Base-by-base conservation (phyloP, 2,113 vertebrate genomes). In the Blennius ocellaris region DNA sequence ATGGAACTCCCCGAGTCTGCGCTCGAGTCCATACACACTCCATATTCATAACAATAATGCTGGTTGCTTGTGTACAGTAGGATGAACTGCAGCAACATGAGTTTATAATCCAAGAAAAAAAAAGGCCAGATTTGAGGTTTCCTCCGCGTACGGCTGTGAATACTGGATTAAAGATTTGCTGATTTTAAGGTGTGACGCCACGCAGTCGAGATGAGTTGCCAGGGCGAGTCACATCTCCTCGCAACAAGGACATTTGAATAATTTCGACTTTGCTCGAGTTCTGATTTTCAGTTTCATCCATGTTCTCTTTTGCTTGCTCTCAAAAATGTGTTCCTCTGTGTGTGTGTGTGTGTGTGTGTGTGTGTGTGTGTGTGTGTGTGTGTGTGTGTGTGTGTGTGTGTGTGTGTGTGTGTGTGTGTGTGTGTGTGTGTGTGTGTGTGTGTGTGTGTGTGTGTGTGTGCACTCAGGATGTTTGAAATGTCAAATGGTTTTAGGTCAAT, bases 81-180 rank as follows among this genome's bases (percentile, higher is more conserved):
- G 37, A 48, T 15, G 5, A 17, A n/a, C 8, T 12, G 37, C 41
- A 47, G 60, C 5, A 11, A 45, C 30, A 21, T 0, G 3, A 59
- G 53, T 64, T 15, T 17, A 48, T 56, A 62, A 53, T 3, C 6
- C 47, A 8, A n/a, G 43, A 56, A 62, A 53, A 2, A n/a, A 8
- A 52, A 8, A n/a, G 50, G 49, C 58, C 49, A 47, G 38, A 49
- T 76, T 36, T 21, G 44, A 75, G 45, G 40, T 54, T 49, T 71
- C 49, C 40, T 12, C 68, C 7, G 30, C 60, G 53, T 55, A 1
- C 54, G 43, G 3, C 43, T 45, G 66, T 78, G 66, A 72, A 73
- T 76, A 69, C 81, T 66, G 68, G 38, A 87, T 86, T 65, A 78
- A 49, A 78, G 61, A 55, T 49, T 11, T 38, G 61, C 44, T 52